Conservation (phyloP, 2,113 vertebrate genomes). For the Quiscalus mexicanus region DNA sequence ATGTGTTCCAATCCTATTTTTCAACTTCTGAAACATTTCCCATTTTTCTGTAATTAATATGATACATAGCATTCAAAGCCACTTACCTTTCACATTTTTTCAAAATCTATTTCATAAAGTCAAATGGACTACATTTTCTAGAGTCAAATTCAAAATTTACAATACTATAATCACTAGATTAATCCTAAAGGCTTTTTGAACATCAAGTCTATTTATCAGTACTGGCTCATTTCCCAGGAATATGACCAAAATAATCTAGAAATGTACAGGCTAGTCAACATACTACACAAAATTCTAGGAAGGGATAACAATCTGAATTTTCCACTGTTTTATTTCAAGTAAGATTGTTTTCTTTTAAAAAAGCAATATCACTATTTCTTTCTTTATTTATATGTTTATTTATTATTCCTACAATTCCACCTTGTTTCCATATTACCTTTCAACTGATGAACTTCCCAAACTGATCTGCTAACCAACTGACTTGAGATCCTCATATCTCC, state of each 20-base stretch:
- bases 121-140: not conserved
- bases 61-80: not conserved
- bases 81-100: not conserved
- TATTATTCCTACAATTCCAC: not conserved
- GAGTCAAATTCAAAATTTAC: not conserved
- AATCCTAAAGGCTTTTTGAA: conserved; percentile 19
- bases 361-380: not conserved
- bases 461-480: not conserved
- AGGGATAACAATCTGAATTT: not conserved
- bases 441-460: not conserved
- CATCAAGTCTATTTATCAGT: conserved; percentile 14
- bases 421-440: not conserved
- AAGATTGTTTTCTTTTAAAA: not conserved
- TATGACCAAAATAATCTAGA: conserved; percentile 35
- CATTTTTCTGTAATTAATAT: not conserved
- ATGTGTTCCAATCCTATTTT: not conserved
- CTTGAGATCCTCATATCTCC: not conserved
- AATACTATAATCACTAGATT: not conserved
- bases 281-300: not conserved
- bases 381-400: not conserved
- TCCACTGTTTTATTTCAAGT: not conserved
- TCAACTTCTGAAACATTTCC: not conserved
- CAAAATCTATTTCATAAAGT: not conserved
- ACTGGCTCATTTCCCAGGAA: conserved; percentile 41
- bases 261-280: not conserved